Conservation (phyloP, 2,888 invertebrate species). For the Caenorhabditis sp. region DNA sequence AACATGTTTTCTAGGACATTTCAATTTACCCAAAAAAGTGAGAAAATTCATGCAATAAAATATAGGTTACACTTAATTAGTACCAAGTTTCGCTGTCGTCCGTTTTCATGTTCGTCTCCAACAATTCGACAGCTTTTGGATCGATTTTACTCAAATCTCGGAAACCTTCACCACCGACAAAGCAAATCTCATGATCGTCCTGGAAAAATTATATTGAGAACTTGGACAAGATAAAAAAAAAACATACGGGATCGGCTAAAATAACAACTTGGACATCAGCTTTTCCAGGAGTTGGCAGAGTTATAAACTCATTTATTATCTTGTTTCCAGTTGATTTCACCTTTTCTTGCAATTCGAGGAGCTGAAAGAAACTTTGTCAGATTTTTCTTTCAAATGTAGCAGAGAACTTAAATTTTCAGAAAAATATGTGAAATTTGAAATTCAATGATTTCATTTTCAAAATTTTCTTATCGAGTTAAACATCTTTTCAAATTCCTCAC, state of each 20-base stretch:
- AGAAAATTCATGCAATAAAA: too few relatives aligned
- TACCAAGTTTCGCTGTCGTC: constrained; percentile 63
- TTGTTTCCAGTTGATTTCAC: constrained; percentile 79
- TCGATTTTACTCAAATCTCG: constrained; percentile 79
- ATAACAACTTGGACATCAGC: constrained; percentile 95
- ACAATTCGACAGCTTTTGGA: constrained; percentile 81
- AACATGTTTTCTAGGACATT: too few relatives aligned
- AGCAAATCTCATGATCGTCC: constrained; percentile 97
- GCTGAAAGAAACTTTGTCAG: constrained; percentile 77
- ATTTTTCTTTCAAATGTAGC: too few relatives aligned
- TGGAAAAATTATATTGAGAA: constrained; percentile 68
- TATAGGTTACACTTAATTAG: not conserved
- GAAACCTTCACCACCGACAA: constrained; percentile 95
- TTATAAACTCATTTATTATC: constrained; percentile 87
- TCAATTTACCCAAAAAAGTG: too few relatives aligned
- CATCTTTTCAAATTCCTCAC: constrained; percentile 24
- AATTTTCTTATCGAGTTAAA: too few relatives aligned
- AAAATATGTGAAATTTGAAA: too few relatives aligned
- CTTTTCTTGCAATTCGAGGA: constrained; percentile 81
- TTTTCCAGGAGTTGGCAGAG: constrained; percentile 95
- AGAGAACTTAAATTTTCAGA: too few relatives aligned
- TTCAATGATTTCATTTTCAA: too few relatives aligned
- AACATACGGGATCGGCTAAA: constrained; percentile 84
- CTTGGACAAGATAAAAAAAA: not conserved
- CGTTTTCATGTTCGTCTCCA: constrained; percentile 75